phyloP scores from a whole-genome alignment of 2,113 vertebrate species.

The Alethe diademata region DNA sequence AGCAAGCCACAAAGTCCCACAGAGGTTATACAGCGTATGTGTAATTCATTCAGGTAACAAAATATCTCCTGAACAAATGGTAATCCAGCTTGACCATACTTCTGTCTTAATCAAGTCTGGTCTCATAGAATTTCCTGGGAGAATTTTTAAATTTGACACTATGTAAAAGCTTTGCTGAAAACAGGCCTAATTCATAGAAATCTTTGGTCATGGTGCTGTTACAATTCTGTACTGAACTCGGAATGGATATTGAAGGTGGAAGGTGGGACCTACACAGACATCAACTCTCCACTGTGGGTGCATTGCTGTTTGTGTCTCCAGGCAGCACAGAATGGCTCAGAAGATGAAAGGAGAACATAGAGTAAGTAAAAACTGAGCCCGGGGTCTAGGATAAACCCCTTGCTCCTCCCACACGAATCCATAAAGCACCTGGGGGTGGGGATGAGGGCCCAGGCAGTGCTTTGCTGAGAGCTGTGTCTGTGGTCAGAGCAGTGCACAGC shows the following conservation, averaged over 20 bases:
- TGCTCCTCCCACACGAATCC: background rate
- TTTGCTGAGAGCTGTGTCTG: accelerated
- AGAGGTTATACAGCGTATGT: background rate
- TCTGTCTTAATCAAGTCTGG: background rate
- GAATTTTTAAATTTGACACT: background rate
- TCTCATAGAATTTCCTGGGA: background rate
- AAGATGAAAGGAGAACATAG: background rate
- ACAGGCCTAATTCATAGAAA: background rate
- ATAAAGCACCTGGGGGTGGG: background rate
- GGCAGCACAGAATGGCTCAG: background rate
- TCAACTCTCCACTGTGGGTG: background rate
- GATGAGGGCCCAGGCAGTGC: background rate
- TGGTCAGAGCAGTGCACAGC: background rate
- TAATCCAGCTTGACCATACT: background rate
- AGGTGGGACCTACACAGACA: background rate
- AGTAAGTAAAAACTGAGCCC: background rate
- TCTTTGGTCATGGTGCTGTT: background rate
- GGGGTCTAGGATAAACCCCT: background rate
- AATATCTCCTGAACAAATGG: background rate
- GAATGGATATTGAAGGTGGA: background rate
- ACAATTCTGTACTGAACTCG: background rate
- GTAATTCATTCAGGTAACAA: background rate
- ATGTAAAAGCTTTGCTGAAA: background rate
- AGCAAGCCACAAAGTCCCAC: background rate
- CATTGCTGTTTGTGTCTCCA: background rate